Evolutionary conservation across 2,113 vertebrate species (phyloP), one percentile per base, ranked within the genome.

Genomic region (Chlorocebus sabaeus): DNA sequence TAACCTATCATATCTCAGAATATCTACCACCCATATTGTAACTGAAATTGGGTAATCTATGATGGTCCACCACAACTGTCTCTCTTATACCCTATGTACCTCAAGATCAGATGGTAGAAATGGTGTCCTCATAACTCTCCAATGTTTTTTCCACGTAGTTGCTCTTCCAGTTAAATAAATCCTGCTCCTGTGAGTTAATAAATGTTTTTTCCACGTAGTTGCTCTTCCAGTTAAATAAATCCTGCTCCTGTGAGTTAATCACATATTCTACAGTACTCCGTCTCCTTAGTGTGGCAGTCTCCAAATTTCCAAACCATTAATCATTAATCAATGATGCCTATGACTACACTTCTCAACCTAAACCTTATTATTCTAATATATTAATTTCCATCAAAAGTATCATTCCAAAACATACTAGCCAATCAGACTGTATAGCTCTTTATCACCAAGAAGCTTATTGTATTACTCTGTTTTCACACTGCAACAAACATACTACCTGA

Each of bases 261-360:
- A 23, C 11, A 84, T 17, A 20, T 18, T 14, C 5, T 35, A 8
- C 40, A 48, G 18, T 18, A 38, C 4, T 52, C 1, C 20, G 22
- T 52, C 78, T 38, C 22, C 22, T 57, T 14, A 8, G 38, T 72
- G 13, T 17, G 64, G 14, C 9, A n/a, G 32, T 10, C 20, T 64
- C 43, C 17, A 84, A 32, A 91, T 81, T 67, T 80, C 18, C 11
- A 40, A 89, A 50, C 75, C 13, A 55, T 18, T 52, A 43, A 11
- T 32, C 38, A 80, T 85, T 45, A 48, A 67, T 68, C 55, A 83
- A 9, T 90, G 27, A 87, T 84, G 13, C 43, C 3, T 72, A 50
- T 50, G 48, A 50, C 8, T 80, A 52, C 18, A 22, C 14, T 90
- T 96, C 93, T 40, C 43, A 96, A 6, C 8, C 48, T 87, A 90